phyloP scores from a whole-genome alignment of 2,888 invertebrate genomes.

The Ommatoiulus sabulosus region DNA sequence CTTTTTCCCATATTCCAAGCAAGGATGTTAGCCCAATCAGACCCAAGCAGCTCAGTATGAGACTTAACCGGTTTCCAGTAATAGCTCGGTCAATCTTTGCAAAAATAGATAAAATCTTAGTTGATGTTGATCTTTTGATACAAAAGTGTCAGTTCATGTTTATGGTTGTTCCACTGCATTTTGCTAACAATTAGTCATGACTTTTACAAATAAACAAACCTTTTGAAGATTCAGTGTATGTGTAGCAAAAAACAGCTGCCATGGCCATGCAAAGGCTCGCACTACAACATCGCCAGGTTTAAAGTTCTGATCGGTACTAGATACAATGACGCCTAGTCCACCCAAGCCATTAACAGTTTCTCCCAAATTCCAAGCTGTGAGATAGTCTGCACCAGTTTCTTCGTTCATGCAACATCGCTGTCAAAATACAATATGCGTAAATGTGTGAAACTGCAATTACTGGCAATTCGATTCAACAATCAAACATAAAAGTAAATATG shows the following conservation, averaged over 20 bases:
- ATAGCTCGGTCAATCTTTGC: constrained; percentile 61
- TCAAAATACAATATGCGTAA: not conserved
- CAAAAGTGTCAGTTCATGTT: too few species aligned
- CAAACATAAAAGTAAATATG: not conserved
- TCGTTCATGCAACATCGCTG: constrained; percentile 68
- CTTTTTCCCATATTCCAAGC: constrained; percentile 65
- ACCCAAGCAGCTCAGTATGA: constrained; percentile 64
- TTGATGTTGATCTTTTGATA: too few species aligned
- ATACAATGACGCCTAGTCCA: constrained; percentile 65
- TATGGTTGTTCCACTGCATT: too few species aligned
- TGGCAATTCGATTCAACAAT: not conserved
- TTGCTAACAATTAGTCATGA: too few species aligned
- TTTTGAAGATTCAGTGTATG: constrained; percentile 57
- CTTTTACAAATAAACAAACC: too few species aligned
- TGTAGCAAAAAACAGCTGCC: constrained; percentile 63
- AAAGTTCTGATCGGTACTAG: constrained; percentile 62
- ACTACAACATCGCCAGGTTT: constrained; percentile 64
- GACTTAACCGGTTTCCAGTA: constrained; percentile 62
- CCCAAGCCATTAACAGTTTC: constrained; percentile 66
- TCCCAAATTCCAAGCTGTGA: constrained; percentile 65
- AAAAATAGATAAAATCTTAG: too few species aligned
- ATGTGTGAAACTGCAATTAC: not conserved
- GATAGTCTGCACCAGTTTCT: constrained; percentile 67
- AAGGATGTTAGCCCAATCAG: constrained; percentile 67
- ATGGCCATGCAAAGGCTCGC: constrained; percentile 64